Evolutionary conservation across 1,140 invertebrate genomes (phyloP).

Genomic region (Penaeus chinensis): DNA sequence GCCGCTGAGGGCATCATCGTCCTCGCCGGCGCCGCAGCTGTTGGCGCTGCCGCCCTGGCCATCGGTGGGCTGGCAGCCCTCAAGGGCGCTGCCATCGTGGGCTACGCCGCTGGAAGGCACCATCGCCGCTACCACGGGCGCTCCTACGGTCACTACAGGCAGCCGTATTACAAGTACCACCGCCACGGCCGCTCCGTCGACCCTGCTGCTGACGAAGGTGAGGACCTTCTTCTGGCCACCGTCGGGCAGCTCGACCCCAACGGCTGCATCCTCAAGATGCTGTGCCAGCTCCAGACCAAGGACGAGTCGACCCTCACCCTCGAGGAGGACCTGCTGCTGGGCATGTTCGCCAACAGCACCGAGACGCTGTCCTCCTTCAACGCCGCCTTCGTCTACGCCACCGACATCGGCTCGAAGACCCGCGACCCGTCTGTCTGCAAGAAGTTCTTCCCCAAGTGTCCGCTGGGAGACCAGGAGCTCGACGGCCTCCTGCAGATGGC

Average conservation of each 20-base stretch:
- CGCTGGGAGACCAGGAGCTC: background rate
- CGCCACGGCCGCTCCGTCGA: background rate
- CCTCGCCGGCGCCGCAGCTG: background rate
- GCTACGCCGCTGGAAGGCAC: background rate
- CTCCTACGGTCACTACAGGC: background rate
- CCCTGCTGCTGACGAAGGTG: background rate
- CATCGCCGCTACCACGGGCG: background rate
- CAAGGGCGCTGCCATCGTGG: conserved; percentile 8
- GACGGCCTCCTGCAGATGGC: conserved; percentile 3
- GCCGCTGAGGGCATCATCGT: background rate
- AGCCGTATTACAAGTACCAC: background rate
- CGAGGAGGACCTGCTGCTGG: conserved; percentile 1
- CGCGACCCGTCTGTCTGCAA: no score
- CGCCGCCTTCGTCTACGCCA: conserved; percentile 4
- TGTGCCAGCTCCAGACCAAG: background rate
- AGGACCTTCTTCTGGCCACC: conserved; percentile 14
- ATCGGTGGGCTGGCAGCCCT: background rate
- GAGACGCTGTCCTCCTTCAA: background rate
- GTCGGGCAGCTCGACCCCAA: conserved; percentile 2
- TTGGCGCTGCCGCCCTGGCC: background rate
- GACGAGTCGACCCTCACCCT: background rate
- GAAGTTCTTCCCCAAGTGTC: background rate
- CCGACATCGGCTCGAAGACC: background rate
- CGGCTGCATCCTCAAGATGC: conserved; percentile 11
- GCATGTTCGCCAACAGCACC: background rate